Conservation (phyloP, 2,797 vertebrate species). For the Vultur gryphus region DNA sequence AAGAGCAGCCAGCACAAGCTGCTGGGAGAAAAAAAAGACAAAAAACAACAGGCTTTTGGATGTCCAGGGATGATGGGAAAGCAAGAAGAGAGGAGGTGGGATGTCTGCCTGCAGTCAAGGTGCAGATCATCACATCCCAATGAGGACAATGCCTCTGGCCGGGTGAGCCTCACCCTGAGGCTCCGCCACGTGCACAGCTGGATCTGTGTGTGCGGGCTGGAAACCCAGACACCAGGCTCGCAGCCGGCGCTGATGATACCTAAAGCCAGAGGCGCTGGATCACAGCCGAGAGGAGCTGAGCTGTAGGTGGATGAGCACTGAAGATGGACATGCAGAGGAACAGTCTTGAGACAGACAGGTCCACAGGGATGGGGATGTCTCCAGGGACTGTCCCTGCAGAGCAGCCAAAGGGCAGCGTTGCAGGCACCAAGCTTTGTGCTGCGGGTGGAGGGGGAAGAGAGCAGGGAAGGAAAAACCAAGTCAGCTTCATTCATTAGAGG, state of each 20-base stretch:
- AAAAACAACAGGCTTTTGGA: neutral
- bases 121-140: neutral
- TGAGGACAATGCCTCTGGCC: neutral
- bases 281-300: neutral
- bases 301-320: neutral
- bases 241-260: neutral
- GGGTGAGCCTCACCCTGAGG: neutral
- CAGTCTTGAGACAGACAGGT: neutral
- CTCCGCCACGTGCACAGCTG: neutral
- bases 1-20: neutral
- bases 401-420: neutral
- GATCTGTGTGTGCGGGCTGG: rapidly evolving
- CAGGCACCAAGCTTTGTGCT: neutral
- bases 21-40: neutral
- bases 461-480: neutral
- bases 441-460: neutral
- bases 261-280: neutral
- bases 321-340: neutral
- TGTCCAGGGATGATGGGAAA: neutral
- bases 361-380: neutral
- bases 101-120: neutral
- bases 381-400: neutral
- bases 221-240: neutral
- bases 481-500: neutral
- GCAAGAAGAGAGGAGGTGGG: neutral